Base-by-base conservation (phyloP, 2,113 vertebrate species). In the Pavo muticus region DNA sequence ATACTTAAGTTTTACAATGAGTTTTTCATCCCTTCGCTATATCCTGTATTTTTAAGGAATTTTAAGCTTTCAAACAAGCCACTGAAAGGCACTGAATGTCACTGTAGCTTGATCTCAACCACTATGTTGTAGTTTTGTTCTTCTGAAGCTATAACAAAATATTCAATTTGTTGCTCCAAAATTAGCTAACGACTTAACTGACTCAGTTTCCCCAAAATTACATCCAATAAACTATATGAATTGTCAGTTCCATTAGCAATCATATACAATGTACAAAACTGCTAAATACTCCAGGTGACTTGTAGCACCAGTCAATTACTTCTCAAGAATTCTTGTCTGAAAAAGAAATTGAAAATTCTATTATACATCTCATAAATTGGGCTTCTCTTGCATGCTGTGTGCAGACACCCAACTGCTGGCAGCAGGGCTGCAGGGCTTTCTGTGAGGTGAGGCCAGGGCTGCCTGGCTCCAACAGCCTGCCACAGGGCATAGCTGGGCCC, bases 331-430 rank as follows among this genome's bases (percentile, higher is more conserved):
- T 30, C 17, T 37, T 44, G 11, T 37, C 30, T 76, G 35, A 50
- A 67, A 48, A 48, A 68, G 10, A 77, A 56, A 29, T 4, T 56
- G 35, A 57, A 82, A 77, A 57, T 73, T 61, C 19, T 77, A 3
- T 16, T 68, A 44, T 8, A 40, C 5, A 13, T 14, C 60, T 65
- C 52, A 60, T 0, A 4, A 72, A 44, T 9, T 4, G 6, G 11
- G 19, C 16, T 50, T 52, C 14, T 8, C 32, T 52, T 0, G 0
- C 16, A 2, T 11, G 5, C 2, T 0, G 5, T 25, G 20, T 54
- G 7, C 29, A 15, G 15, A 45, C 8, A 21, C 20, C 3, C 50
- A 21, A 21, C 12, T 0, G 0, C 30, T 10, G 30, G 17, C 8
- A 12, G 19, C 0, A 42, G 3, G 6, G 17, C 64, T 35, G 47